Evolutionary conservation across 2,797 vertebrate genomes (phyloP).

Genomic region (Arvicola amphibius): DNA sequence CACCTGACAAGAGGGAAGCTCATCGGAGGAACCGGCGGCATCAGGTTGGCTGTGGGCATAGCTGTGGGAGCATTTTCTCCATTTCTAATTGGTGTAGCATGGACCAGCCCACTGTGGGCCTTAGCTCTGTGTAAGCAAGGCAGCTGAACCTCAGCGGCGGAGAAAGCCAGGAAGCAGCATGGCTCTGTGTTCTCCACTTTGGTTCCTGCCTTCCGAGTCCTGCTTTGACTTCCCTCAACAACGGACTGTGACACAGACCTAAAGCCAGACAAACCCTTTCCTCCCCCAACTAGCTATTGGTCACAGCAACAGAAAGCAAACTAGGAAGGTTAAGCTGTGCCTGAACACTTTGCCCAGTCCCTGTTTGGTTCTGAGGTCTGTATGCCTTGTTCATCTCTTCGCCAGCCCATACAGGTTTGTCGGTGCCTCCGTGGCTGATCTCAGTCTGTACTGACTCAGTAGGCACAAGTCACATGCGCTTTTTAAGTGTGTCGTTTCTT

Average conservation of each 20-base stretch:
- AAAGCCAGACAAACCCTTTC: background rate
- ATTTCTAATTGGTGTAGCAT: background rate
- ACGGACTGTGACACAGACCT: background rate
- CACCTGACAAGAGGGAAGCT: background rate
- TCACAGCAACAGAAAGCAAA: background rate
- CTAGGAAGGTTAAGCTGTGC: background rate
- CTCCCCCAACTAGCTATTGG: background rate
- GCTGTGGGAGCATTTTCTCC: background rate
- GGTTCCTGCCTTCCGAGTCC: background rate
- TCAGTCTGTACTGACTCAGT: background rate
- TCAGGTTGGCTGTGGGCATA: too few species aligned
- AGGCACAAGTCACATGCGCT: background rate
- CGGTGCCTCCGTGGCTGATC: background rate
- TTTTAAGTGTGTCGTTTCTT: background rate
- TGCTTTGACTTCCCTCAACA: background rate
- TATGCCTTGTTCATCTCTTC: background rate
- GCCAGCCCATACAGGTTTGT: background rate
- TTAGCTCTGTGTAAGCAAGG: background rate
- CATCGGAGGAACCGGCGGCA: background rate
- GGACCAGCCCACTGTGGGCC: background rate
- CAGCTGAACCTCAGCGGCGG: background rate
- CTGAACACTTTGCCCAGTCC: fast-evolving
- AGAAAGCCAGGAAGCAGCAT: background rate
- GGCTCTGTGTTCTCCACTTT: background rate
- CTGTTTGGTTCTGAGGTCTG: background rate